Conservation (phyloP, 2,888 invertebrate species). For the Parnassius mnemosyne region DNA sequence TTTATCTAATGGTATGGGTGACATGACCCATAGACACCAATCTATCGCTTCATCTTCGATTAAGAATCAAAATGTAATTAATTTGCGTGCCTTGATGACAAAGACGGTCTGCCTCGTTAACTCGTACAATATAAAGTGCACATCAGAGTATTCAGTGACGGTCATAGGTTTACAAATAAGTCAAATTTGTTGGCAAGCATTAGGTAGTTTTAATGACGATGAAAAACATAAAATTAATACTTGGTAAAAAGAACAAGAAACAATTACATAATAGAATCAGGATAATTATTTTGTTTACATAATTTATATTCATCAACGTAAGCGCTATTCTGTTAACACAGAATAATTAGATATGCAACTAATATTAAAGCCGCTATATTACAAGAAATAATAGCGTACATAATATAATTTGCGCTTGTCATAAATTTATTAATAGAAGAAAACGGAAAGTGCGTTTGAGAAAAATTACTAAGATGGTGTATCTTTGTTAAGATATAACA, state of each 20-base stretch:
- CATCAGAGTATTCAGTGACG: too few species aligned
- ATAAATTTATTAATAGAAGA: slow-evolving; percentile 18
- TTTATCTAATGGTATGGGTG: too few species aligned
- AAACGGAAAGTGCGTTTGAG: slow-evolving; percentile 4
- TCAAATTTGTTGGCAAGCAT: too few species aligned
- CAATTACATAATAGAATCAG: slow-evolving; percentile 6
- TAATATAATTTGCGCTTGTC: slow-evolving; percentile 18
- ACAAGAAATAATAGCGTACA: slow-evolving; percentile 16
- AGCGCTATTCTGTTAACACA: slow-evolving; percentile 16
- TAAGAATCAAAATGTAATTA: too few species aligned
- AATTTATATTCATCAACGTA: slow-evolving; percentile 24
- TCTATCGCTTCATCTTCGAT: too few species aligned
- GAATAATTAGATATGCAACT: slow-evolving; percentile 18
- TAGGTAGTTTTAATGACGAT: too few species aligned
- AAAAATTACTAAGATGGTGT: slow-evolving; percentile 9
- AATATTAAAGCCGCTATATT: slow-evolving; percentile 8
- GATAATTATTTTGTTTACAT: slow-evolving; percentile 14
- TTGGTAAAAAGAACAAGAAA: neutral
- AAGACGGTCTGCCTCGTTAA: too few species aligned
- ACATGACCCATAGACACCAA: too few species aligned
- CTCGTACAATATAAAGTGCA: too few species aligned
- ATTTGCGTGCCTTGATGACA: too few species aligned
- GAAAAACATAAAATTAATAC: too few species aligned
- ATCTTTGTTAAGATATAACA: neutral
- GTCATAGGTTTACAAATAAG: too few species aligned